Percentiles rank a stretch among this genome's conserved stretches.
Evolutionary conservation across 1,140 invertebrate genomes (phyloP).

Genomic region (Drosophila punjabiensis): DNA sequence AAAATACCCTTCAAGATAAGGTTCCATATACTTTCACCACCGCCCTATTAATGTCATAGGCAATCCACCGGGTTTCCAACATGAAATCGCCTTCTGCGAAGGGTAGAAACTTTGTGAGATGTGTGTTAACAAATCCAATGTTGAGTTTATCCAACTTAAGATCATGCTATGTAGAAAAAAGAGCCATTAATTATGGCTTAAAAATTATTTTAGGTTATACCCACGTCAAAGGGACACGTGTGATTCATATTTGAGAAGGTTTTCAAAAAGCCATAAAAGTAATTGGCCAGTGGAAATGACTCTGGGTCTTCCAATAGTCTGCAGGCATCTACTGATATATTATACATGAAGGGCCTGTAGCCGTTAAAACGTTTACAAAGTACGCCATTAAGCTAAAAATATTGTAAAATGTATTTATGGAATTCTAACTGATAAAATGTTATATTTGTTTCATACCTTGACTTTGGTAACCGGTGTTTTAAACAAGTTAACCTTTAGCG

Average conservation of each 20-base stretch:
- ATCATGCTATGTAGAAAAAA: not conserved
- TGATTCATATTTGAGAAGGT: not conserved
- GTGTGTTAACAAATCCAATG: not conserved
- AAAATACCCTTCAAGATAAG: not conserved
- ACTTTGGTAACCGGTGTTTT: constrained; percentile 8
- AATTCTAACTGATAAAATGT: not conserved
- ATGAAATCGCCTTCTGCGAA: not conserved
- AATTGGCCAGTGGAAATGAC: not conserved
- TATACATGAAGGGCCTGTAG: constrained; percentile 1
- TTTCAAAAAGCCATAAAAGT: not conserved
- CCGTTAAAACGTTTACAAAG: not conserved
- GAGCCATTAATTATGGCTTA: not conserved
- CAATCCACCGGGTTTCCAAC: not conserved
- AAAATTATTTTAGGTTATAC: not conserved
- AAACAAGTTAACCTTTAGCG: not conserved
- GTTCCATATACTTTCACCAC: not conserved
- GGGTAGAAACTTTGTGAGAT: not conserved
- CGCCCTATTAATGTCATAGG: not conserved
- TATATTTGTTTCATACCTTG: not conserved
- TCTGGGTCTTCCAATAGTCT: not conserved
- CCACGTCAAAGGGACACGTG: not conserved
- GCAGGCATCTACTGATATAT: not conserved
- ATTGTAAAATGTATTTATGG: not conserved
- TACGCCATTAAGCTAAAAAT: not conserved
- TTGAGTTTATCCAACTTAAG: not conserved